Evolutionary conservation across 2,888 invertebrate species (phyloP), one percentile per base, ranked within the genome.

Genomic region (Bugula neritina): DNA sequence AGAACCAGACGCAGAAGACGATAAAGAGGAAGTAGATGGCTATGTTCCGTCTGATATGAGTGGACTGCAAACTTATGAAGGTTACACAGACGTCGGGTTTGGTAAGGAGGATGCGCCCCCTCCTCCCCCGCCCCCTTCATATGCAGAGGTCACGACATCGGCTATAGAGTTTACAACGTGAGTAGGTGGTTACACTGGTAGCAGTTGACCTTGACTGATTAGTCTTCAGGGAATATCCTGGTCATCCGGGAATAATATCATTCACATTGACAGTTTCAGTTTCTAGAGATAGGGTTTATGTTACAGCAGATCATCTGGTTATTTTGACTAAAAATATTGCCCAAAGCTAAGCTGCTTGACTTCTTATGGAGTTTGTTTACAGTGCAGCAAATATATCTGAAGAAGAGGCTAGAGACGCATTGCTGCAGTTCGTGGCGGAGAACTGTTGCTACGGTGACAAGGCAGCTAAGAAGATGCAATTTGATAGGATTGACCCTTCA

Each of bases 361-460:
- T n/a, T n/a, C n/a, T n/a, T n/a, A n/a, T n/a, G n/a, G n/a, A n/a
- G n/a, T n/a, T n/a, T n/a, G n/a, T n/a, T 17, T 55, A 25, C n/a
- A 55, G 55, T 13, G 55, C 55, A 13, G 55, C 55, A n/a, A 23
- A 55, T 23, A 79, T 85, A 31, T 80, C 79, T 21, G 86, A 86
- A 75, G 80, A 84, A 57, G 82, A 85, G 72, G 87, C 86, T 0
- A 78, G 86, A 72, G 79, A 84, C 52, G 86, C 86, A 0, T 78
- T 87, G 27, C 75, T 85, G 35, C 76, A 80, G 25, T 82, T 83
- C 76, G 86, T 86, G n/a, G 80, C 83, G 35, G 81, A 84, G 58
- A 82, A 86, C 76, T 87, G 86, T 76, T 87, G 87, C 78, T 87
- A 86, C 81, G 87, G 87, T 21, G 82, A 80, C 72, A 80, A 81